These are phyloP conservation scores for Huso huso DNA, from an alignment of 2,797 vertebrate species.

Conservation along the genomic window DNA sequence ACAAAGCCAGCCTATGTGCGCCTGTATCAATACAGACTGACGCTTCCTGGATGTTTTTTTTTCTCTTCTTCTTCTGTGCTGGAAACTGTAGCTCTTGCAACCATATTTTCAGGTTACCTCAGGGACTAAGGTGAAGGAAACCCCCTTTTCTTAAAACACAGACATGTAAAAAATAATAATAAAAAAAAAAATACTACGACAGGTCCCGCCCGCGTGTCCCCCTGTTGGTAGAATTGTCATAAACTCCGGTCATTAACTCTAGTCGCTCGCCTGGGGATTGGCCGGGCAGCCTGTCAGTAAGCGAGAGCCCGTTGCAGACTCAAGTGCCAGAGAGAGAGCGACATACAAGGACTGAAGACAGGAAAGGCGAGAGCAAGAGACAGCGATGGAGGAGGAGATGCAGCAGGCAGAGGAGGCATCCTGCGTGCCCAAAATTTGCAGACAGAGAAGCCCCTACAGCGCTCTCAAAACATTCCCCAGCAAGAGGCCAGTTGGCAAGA, in stretches of 20 bases:
- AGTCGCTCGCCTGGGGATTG: conserved; percentile 75
- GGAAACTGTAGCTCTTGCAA: too few relatives aligned
- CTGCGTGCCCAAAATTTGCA: conserved; percentile 77
- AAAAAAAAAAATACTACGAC: neutral
- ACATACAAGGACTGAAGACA: conserved; percentile 46
- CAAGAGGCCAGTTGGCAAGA: conserved; percentile 70
- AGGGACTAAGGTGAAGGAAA: too few relatives aligned
- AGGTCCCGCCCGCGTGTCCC: conserved; percentile 52
- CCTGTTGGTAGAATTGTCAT: conserved; percentile 43
- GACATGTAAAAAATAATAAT: too few relatives aligned
- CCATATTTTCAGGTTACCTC: too few relatives aligned
- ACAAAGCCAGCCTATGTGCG: too few relatives aligned
- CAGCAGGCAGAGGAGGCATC: conserved; percentile 79
- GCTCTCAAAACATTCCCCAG: conserved; percentile 77
- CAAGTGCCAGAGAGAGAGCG: conserved; percentile 29
- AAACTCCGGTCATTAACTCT: conserved; percentile 14
- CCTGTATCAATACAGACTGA: too few relatives aligned
- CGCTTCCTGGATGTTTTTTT: too few relatives aligned
- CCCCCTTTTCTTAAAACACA: too few relatives aligned
- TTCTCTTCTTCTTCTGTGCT: too few relatives aligned
- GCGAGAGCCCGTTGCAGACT: conserved; percentile 55
- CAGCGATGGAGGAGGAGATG: conserved; percentile 79
- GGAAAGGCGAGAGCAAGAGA: conserved; percentile 34
- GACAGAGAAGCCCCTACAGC: conserved; percentile 78
- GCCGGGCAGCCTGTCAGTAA: conserved; percentile 82